These are phyloP conservation scores for Cottus gobio DNA, from an alignment of 2,113 vertebrate genomes.

Conservation along the genomic window DNA sequence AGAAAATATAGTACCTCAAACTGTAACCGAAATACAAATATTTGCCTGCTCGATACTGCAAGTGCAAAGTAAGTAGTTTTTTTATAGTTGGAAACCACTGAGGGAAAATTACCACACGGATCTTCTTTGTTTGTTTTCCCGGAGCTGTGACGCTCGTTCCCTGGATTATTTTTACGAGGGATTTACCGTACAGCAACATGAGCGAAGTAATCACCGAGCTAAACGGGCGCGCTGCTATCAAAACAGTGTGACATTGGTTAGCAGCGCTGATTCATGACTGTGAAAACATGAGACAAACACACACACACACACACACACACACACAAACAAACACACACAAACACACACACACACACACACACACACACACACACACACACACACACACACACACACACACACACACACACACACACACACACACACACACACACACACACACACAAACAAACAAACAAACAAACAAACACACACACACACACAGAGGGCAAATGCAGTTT, in stretches of 20 bases:
- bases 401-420: conserved; percentile 26
- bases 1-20: not conserved
- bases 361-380: conserved; percentile 35
- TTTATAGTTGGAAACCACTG: not conserved
- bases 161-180: conserved; percentile 44
- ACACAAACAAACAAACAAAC: too few species aligned
- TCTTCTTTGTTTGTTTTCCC: conserved; percentile 51
- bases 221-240: conserved; percentile 58
- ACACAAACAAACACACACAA: not conserved
- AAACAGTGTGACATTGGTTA: conserved; percentile 45
- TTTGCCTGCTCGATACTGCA: not conserved
- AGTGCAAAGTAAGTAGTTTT: not conserved
- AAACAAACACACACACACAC: conserved; percentile 23
- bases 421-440: conserved; percentile 15
- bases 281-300: conserved; percentile 29
- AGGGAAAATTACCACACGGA: not conserved
- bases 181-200: conserved; percentile 48
- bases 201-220: conserved; percentile 63
- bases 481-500: conserved; percentile 61
- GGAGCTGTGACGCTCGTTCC: conserved; percentile 24
- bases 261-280: conserved; percentile 62
- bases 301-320: conserved; percentile 17
- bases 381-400: conserved; percentile 16
- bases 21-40: not conserved
- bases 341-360: conserved; percentile 26